A percentile compares a stretch with the other conserved stretches of the same genome.
Conservation (phyloP, 2,888 invertebrate species). For the Meganola albula region DNA sequence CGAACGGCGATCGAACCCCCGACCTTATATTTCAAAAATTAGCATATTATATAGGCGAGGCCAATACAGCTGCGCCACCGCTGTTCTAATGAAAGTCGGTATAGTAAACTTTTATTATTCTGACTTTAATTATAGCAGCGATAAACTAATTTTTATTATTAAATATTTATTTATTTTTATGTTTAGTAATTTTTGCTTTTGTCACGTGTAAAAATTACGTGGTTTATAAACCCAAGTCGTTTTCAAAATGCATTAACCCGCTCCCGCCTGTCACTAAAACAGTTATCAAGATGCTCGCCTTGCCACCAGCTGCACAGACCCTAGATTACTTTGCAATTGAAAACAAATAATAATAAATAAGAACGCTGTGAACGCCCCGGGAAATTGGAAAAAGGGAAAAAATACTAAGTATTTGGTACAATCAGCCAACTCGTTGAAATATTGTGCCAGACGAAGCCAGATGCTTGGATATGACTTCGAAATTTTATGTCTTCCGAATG, state of each 20-base stretch:
- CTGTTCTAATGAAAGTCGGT: too few species aligned
- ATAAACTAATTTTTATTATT: too few species aligned
- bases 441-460: constrained; percentile 49
- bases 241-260: neutral
- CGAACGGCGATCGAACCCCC: too few species aligned
- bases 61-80: too few species aligned
- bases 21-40: too few species aligned
- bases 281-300: constrained; percentile 35
- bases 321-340: constrained; percentile 74
- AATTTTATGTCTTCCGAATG: constrained; percentile 48
- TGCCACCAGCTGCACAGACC: constrained; percentile 61
- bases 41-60: too few species aligned
- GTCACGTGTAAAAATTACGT: too few species aligned
- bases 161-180: too few species aligned
- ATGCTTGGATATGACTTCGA: constrained; percentile 58
- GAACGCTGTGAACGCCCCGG: constrained; percentile 48
- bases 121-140: too few species aligned
- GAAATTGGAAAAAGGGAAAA: constrained; percentile 66
- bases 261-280: neutral
- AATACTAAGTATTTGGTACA: constrained; percentile 40
- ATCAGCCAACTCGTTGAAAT: constrained; percentile 41
- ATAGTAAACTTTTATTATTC: too few species aligned
- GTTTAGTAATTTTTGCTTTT: too few species aligned
- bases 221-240: too few species aligned
- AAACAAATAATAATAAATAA: constrained; percentile 76